These are phyloP conservation scores for Decapterus maruadsi DNA, from an alignment of 2,797 vertebrate genomes.

Conservation along the genomic window DNA sequence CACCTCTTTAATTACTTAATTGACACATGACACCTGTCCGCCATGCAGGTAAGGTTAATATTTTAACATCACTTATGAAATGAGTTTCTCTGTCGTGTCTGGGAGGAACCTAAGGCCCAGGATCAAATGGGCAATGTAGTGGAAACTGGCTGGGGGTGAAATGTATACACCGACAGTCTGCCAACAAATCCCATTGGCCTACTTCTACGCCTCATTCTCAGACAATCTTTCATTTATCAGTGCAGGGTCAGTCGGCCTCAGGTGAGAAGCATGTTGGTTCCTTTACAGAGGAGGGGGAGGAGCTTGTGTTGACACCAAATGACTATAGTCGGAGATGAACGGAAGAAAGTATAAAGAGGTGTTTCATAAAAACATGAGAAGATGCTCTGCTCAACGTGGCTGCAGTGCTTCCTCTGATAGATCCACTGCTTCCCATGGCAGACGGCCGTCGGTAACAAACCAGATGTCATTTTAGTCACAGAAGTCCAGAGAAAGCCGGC, in stretches of 20 bases:
- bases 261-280: not conserved
- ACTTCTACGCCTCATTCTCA: constrained; percentile 8
- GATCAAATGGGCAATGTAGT: constrained; percentile 58
- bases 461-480: too few relatives aligned
- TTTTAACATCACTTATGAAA: constrained; percentile 77
- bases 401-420: not conserved
- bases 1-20: constrained; percentile 78
- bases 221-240: constrained; percentile 4
- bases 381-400: too few relatives aligned
- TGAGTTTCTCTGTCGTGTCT: constrained; percentile 65
- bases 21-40: constrained; percentile 69
- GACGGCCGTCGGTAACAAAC: too few relatives aligned
- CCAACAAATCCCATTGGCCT: constrained; percentile 24
- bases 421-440: not conserved
- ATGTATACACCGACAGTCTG: constrained; percentile 36
- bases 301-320: too few relatives aligned
- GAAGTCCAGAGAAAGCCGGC: too few relatives aligned
- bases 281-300: not conserved
- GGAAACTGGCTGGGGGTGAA: constrained; percentile 53
- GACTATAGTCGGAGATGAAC: too few relatives aligned
- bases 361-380: too few relatives aligned
- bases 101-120: constrained; percentile 21
- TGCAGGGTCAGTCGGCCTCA: not conserved
- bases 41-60: constrained; percentile 67
- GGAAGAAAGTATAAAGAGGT: too few relatives aligned